These are phyloP conservation scores for Drosophila ustulata DNA, from an alignment of 2,888 invertebrate genomes.

Conservation along the genomic window DNA sequence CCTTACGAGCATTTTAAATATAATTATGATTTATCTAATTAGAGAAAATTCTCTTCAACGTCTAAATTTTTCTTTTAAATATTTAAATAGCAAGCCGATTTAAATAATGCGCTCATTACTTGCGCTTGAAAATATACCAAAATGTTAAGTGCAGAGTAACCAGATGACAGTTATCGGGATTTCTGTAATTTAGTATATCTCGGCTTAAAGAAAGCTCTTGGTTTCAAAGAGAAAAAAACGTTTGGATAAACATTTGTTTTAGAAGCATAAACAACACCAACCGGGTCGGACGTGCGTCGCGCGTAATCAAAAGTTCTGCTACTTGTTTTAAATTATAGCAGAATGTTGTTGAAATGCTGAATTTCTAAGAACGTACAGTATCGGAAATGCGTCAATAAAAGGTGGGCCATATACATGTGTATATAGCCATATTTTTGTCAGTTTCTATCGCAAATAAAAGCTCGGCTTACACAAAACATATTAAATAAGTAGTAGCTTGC, in stretches of 20 bases:
- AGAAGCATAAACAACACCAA: slow-evolving; percentile 47
- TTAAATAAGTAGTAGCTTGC: slow-evolving; percentile 17
- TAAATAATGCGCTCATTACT: too few relatives aligned
- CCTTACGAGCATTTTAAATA: background rate
- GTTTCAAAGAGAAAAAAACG: background rate
- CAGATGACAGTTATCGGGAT: too few relatives aligned
- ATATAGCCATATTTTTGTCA: slow-evolving; percentile 7
- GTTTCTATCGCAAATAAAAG: slow-evolving; percentile 15
- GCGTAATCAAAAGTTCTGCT: slow-evolving; percentile 13
- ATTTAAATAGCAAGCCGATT: too few relatives aligned
- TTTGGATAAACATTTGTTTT: slow-evolving; percentile 34
- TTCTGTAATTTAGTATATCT: too few relatives aligned
- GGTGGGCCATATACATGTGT: slow-evolving; percentile 4
- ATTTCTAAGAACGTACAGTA: slow-evolving; percentile 9
- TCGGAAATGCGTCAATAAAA: slow-evolving; percentile 7
- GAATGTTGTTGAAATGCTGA: slow-evolving; percentile 19
- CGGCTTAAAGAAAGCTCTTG: background rate
- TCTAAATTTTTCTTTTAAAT: too few relatives aligned
- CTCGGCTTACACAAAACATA: slow-evolving; percentile 13
- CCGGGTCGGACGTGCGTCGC: slow-evolving; percentile 39
- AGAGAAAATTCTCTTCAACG: too few relatives aligned
- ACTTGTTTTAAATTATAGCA: slow-evolving; percentile 2
- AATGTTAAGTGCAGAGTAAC: too few relatives aligned
- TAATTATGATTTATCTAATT: too few relatives aligned
- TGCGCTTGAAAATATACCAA: too few relatives aligned